Base-by-base conservation (phyloP, 2,888 invertebrate genomes). In the Ennomos quercinarius region DNA sequence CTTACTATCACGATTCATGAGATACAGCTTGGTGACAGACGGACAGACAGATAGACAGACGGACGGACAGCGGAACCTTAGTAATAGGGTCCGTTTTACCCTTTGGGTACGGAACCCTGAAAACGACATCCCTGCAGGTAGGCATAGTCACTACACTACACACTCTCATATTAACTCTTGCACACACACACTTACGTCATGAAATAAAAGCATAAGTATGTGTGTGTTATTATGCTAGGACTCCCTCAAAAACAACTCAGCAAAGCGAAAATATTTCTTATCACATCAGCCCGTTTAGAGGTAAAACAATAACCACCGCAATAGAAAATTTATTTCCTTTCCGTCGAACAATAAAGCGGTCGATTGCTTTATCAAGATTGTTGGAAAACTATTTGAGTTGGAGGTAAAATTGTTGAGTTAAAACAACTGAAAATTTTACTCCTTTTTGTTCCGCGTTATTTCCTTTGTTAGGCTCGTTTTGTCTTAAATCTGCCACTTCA, bases 301-400 rank as follows among this genome's bases (percentile, higher is more conserved):
- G 42, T 52, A 27, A 45, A 57, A 57, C 61, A 56, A 57, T 56
- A 56, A 57, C 43, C 53, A 46, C 45, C 57, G 59, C 66, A 66
- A 67, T 67, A 59, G 12, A 44, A 57, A 50, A 57, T 57, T 54
- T 57, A 54, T 63, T 72, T 65, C 55, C 65, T 57, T 45, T 62
- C 55, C 54, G 57, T 63, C 38, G 48, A 45, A 46, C 36, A 64
- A 43, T 57, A 60, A 60, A 70, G 41, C 61, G 38, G 49, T 68
- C 64, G 58, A 70, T 76, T 65, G 71, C 65, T 67, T 71, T 63
- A 76, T 74, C 65, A 72, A 76, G 76, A 76, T 76, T 71, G 74
- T 73, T 74, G 45, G 44, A 4, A 38, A 76, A 76, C 74, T 76
- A 76, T 76, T 67, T 63, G 51, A 66, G 51, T 69, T 63, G 3